A percentile compares a stretch with the other conserved stretches of the same genome.
phyloP scores from a whole-genome alignment of 1,140 invertebrate species.

The Nixonia krombeini region DNA sequence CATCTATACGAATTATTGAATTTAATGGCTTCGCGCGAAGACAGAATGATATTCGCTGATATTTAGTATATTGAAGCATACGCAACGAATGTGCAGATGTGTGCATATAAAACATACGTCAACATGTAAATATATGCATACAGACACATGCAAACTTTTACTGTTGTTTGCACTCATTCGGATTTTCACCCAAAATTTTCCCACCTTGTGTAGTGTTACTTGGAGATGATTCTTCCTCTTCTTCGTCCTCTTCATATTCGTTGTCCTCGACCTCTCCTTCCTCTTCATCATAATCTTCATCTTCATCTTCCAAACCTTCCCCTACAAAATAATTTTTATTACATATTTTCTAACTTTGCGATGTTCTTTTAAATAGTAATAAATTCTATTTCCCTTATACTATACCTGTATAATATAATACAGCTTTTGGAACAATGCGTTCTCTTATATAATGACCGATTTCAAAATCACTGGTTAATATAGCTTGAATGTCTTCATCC shows the following conservation, averaged over 20 bases:
- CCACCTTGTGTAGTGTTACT: no score
- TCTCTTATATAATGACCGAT: constrained; percentile 98
- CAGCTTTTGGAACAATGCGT: constrained; percentile 91
- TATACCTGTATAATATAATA: constrained; percentile 92
- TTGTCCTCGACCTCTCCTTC: constrained; percentile 72
- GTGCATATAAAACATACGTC: constrained; percentile 35
- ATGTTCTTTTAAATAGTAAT: background rate
- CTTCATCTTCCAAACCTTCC: constrained; percentile 84
- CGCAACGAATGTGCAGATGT: no score
- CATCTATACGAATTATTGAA: no score
- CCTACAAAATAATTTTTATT: no score
- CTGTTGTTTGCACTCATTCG: constrained; percentile 71
- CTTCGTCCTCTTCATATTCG: constrained; percentile 66
- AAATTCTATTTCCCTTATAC: constrained; percentile 8
- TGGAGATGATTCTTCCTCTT: constrained; percentile 61
- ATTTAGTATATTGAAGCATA: constrained; percentile 18
- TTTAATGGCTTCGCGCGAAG: no score
- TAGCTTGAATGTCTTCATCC: constrained; percentile 81
- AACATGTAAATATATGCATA: constrained; percentile 25
- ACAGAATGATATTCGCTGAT: constrained; percentile 27
- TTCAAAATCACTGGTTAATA: constrained; percentile 94
- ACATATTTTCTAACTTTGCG: constrained; percentile 8
- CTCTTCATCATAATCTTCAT: constrained; percentile 81
- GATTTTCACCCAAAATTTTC: constrained; percentile 46
- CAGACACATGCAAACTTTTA: constrained; percentile 52